A percentile compares a stretch with the other conserved stretches of the same genome.
phyloP scores from a whole-genome alignment of 2,797 vertebrate species.

The Sebastes umbrosus region DNA sequence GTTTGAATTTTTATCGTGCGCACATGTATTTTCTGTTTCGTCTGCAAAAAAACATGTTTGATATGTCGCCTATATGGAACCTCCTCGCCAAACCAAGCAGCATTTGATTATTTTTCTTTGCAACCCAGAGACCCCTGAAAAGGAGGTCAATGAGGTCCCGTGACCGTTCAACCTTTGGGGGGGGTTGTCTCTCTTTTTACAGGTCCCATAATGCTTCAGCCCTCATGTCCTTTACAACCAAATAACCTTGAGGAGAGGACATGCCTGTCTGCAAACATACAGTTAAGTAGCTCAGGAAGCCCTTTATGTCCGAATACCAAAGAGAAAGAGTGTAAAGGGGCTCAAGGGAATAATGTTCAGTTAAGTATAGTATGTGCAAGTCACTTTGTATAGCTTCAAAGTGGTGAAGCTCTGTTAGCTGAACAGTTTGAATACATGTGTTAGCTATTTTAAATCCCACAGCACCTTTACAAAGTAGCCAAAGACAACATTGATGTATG shows the following conservation, averaged over 20 bases:
- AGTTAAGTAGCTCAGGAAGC: slow-evolving; percentile 37
- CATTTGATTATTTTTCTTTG: slow-evolving; percentile 33
- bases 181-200: slow-evolving; percentile 42
- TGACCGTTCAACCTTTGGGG: slow-evolving; percentile 1
- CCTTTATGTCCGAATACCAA: slow-evolving; percentile 41
- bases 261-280: slow-evolving; percentile 36
- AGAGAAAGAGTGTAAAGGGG: slow-evolving; percentile 13
- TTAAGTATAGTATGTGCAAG: background rate
- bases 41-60: background rate
- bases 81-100: slow-evolving; percentile 11
- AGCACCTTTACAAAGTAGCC: background rate
- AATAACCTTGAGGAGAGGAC: slow-evolving; percentile 45
- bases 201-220: slow-evolving; percentile 28
- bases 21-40: slow-evolving; percentile 16
- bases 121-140: slow-evolving; percentile 4
- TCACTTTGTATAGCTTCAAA: background rate
- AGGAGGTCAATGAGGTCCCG: slow-evolving; percentile 10
- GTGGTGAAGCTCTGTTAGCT: slow-evolving; percentile 3
- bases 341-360: slow-evolving; percentile 21
- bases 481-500: slow-evolving; percentile 12
- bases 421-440: background rate
- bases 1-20: background rate
- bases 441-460: slow-evolving; percentile 21
- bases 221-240: slow-evolving; percentile 30
- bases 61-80: background rate